Conservation (phyloP, 2,797 vertebrate species). For the Melanotaenia maccullochi region DNA sequence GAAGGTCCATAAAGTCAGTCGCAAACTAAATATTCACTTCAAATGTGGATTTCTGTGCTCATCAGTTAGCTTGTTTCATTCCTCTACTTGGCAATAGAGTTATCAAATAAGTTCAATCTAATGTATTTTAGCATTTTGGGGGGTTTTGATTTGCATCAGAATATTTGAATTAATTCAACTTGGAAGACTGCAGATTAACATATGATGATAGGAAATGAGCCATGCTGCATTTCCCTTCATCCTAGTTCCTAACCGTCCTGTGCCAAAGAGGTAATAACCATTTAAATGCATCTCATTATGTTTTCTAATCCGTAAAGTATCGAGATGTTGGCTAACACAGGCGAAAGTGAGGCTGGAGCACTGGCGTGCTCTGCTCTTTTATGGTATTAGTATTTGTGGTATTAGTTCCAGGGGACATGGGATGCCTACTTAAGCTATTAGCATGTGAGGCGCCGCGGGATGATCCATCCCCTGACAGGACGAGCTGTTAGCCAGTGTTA, state of each 20-base stretch:
- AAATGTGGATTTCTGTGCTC: conserved; percentile 3
- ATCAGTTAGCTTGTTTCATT: background rate
- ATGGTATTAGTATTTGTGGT: conserved; percentile 85
- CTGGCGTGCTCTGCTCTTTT: conserved; percentile 67
- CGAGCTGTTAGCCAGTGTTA: conserved; percentile 78
- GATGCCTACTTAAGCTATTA: conserved; percentile 86
- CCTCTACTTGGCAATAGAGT: conserved; percentile 1
- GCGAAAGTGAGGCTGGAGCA: conserved; percentile 61
- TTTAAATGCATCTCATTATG: conserved; percentile 86
- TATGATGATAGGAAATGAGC: conserved; percentile 59
- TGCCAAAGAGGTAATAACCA: conserved; percentile 77
- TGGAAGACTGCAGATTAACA: conserved; percentile 51
- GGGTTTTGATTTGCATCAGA: conserved; percentile 22
- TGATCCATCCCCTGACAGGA: conserved; percentile 78
- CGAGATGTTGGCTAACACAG: conserved; percentile 73
- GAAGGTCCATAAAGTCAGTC: conserved; percentile 33
- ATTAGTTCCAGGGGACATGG: conserved; percentile 84
- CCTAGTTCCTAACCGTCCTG: conserved; percentile 33
- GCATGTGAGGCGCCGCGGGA: conserved; percentile 81
- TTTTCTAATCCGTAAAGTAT: conserved; percentile 84
- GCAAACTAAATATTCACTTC: conserved; percentile 3
- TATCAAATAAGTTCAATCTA: conserved; percentile 27
- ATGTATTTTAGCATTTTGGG: conserved; percentile 18
- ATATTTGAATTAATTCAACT: conserved; percentile 29
- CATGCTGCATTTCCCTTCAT: conserved; percentile 36